Base-by-base conservation (phyloP, 1,140 invertebrate species). In the Heterodera schachtii region DNA sequence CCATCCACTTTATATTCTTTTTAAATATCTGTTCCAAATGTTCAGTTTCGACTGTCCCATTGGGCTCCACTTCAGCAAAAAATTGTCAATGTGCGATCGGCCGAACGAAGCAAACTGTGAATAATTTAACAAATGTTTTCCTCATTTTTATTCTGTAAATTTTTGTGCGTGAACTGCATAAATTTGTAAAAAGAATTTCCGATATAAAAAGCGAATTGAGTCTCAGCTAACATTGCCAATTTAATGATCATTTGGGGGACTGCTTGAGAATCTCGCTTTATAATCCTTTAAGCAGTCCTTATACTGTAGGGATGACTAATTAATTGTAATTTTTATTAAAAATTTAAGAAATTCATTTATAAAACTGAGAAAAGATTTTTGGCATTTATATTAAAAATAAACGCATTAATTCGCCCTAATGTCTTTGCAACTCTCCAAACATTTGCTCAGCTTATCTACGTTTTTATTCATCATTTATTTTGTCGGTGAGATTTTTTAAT, bases 31-130 rank as follows among this genome's bases (percentile, higher is more conserved):
- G 44, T 21, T 57, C 13, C 44, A 71, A 8, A 31, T 13, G 31
- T 71, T 11, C 47, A 78, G 77, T 46, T 87, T 87, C 64, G 80
- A 86, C 73, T 86, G 85, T 13, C 85, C 85, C 7, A 19, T 41
- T 21, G 83, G 82, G 5, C 75, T 86, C 11, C 52, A 79, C 44
- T 86, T 87, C 67, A 87, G 64, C 41, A 81, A 85, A 73, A 75
- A 75, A 21, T 66, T 82, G 44, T 69, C 74, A 44, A 60, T 81
- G 60, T 86, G 85, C 75, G 82, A 86, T 77, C 84, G 86, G 73
- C 83, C 85, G 13, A 87, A 87, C 80, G 52, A 80, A 16, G 80
- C 80, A 43, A 81, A 81, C 43, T 81, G 79, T 79, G 75, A 13
- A 13, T 64, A 64, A 64, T 64, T 21, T 4, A 31, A 0, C 0